Base-by-base conservation (phyloP, 2,797 vertebrate species). In the Diplodus sargus region DNA sequence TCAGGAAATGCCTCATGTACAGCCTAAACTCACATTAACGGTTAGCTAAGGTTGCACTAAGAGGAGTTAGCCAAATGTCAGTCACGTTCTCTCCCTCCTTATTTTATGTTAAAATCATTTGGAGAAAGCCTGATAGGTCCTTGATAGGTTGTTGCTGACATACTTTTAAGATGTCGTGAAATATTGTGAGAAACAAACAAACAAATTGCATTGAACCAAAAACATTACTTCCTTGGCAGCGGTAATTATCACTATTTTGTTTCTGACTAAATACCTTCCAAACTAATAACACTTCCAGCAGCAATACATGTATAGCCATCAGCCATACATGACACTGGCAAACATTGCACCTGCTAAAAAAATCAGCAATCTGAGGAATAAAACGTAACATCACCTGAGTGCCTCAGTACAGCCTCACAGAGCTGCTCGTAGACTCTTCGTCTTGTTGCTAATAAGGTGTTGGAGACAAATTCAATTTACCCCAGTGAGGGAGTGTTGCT, bases 371-470 rank as follows among this genome's bases (percentile, higher is more conserved):
- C 52, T 69, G 62, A 51, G 53, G 47, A 63, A 18, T 39, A 14
- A 54, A 23, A 20, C 47, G 63, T 15, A 63, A 64, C 39, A 54
- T 15, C 13, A 15, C 39, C 43, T 54, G n/a, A 43, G 64, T 11
- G 64, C 25, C 68, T 3, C 14, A 17, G 18, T 20, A 7, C 23
- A 45, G 20, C 49, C 22, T 18, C 22, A 23, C 52, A 58, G 65
- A 47, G 13, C 48, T 66, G 56, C 57, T 16, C 4, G 17, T 1
- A 14, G 66, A 51, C 62, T 47, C 48, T 34, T 5, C 6, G 64
- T n/a, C 47, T 64, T 69, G 48, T 28, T 49, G 17, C 70, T 84
- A 78, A 84, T 72, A 73, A 86, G 74, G 49, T 57, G 62, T 30
- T 47, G 0, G 34, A 56, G 53, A 65, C 78, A 42, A 45, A 51